Evolutionary conservation across 2,888 invertebrate genomes (phyloP).

Genomic region (Oscheius onirici): DNA sequence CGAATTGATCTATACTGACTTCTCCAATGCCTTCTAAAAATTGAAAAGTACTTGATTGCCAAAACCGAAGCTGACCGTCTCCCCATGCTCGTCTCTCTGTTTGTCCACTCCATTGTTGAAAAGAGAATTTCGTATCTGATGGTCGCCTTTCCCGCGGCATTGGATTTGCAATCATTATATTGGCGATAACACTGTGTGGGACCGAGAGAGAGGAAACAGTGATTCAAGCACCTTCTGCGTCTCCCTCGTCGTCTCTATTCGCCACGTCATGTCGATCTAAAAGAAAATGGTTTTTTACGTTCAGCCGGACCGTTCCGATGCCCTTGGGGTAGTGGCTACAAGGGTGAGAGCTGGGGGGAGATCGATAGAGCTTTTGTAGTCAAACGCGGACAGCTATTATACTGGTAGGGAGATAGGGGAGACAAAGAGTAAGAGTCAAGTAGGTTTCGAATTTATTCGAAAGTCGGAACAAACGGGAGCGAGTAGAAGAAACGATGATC

Average conservation of each 20-base stretch:
- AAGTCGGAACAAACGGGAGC: too few species aligned
- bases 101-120: too few species aligned
- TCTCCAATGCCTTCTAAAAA: too few species aligned
- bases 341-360: not conserved
- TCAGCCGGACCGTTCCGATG: not conserved
- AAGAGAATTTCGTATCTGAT: too few species aligned
- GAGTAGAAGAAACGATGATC: too few species aligned
- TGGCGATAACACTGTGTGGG: not conserved
- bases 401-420: not conserved
- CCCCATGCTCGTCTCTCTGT: too few species aligned
- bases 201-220: too few species aligned
- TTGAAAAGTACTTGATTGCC: too few species aligned
- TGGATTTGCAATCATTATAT: conserved; percentile 23
- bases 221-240: not conserved
- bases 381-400: too few species aligned
- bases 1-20: too few species aligned
- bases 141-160: conserved; percentile 5
- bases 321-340: conserved; percentile 6
- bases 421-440: not conserved
- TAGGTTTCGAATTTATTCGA: not conserved
- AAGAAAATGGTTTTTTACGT: conserved; percentile 4
- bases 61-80: too few species aligned
- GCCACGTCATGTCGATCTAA: not conserved
- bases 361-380: not conserved
- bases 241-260: conserved; percentile 11